Base-by-base conservation (phyloP, 2,888 invertebrate genomes). In the Nomada flava region DNA sequence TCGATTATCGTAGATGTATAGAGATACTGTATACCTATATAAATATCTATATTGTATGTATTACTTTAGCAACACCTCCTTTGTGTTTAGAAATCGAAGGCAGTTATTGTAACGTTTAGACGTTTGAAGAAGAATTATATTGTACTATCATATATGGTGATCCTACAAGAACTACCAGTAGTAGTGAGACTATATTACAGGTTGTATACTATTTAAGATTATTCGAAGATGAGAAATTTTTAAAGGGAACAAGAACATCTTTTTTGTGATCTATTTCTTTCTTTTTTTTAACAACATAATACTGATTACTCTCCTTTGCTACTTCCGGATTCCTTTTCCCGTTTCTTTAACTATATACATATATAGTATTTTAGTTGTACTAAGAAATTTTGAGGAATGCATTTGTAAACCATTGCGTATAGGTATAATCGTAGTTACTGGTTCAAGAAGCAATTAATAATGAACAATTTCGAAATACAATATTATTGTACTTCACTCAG, bases 1-100 rank as follows among this genome's bases (percentile, higher is more conserved):
- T 65, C 53, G 57, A 67, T 44, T 83, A 76, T 82, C 47, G 69
- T 82, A 82, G 79, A 57, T 60, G 60, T 47, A 64, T 68, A 81
- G 57, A 85, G 50, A 77, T 76, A 13, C 18, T 63, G 67, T 63
- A 55, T 42, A 50, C 52, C 36, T 65, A 47, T 47, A 47, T 15
- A 47, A 47, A 47, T 47, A 47, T 15, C 47, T 47, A 47, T 60
- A 67, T 67, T 73, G 42, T 63, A 68, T 50, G 47, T 74, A 69
- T 29, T 55, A 26, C 57, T 64, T 59, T 65, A 65, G 47, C 50
- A 59, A 29, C 44, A 42, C 23, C 26, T 20, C 18, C 55, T 53
- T 20, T 65, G 59, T 55, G 13, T 60, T 70, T 75, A 60, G 50
- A 42, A 60, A 44, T 52, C 36, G 68, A 64, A 72, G 26, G 55